Conservation (phyloP, 2,888 invertebrate species). For the Apodemia hepburni region DNA sequence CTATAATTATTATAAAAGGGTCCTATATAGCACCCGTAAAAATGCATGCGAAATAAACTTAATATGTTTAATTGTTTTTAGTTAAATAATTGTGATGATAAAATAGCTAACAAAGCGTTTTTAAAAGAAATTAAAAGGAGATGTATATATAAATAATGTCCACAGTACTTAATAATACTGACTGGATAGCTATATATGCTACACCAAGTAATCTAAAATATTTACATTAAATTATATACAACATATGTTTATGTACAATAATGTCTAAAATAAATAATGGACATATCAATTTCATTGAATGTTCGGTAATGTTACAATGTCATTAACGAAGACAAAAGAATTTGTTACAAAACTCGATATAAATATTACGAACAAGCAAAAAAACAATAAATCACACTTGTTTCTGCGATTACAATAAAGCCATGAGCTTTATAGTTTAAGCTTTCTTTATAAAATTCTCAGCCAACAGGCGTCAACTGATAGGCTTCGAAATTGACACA, state of each 20-base stretch:
- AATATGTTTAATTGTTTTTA: constrained; percentile 23
- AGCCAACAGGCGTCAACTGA: constrained; percentile 43
- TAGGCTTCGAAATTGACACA: constrained; percentile 75
- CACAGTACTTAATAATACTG: constrained; percentile 69
- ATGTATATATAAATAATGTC: constrained; percentile 23
- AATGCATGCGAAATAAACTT: constrained; percentile 28
- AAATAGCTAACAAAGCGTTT: constrained; percentile 23
- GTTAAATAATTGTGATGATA: constrained; percentile 28
- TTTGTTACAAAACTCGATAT: constrained; percentile 4
- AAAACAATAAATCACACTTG: constrained; percentile 7
- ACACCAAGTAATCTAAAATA: constrained; percentile 51
- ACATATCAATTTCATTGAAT: constrained; percentile 73
- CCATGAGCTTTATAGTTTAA: background rate
- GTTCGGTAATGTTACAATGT: constrained; percentile 39
- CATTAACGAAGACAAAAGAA: constrained; percentile 42
- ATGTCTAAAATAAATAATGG: constrained; percentile 73
- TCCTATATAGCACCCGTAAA: constrained; percentile 30
- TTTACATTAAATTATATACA: constrained; percentile 71
- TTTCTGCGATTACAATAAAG: background rate
- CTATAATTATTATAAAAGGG: constrained; percentile 21
- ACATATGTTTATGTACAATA: constrained; percentile 65
- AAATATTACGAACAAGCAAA: background rate
- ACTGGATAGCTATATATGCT: constrained; percentile 49
- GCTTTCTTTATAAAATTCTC: background rate
- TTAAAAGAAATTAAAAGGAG: constrained; percentile 25